Evolutionary conservation across 2,888 invertebrate genomes (phyloP).

Genomic region (Kuschelorhynchus macadamiae): DNA sequence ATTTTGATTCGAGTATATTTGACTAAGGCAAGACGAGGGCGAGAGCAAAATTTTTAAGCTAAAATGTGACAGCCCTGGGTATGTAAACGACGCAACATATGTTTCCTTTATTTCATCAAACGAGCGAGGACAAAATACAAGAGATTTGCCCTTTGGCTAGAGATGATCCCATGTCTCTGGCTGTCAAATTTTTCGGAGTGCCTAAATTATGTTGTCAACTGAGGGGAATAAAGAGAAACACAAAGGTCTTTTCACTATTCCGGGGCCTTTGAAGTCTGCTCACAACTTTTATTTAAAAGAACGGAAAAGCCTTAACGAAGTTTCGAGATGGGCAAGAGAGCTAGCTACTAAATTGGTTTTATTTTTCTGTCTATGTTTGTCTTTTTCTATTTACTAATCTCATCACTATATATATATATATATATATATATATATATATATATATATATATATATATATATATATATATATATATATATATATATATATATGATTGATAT

Average conservation of each 20-base stretch:
- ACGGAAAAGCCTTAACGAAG: conserved; percentile 24
- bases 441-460: no score
- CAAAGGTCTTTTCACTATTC: conserved; percentile 31
- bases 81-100: no score
- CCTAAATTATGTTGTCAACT: conserved; percentile 31
- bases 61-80: conserved; percentile 1
- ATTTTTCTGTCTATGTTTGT: neutral
- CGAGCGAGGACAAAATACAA: neutral
- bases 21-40: no score
- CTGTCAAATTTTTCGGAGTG: conserved; percentile 26
- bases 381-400: no score
- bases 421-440: no score
- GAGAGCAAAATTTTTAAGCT: no score
- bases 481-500: no score
- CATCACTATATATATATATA: no score
- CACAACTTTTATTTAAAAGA: conserved; percentile 29
- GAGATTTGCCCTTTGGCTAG: conserved; percentile 11
- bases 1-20: no score
- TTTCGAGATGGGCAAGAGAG: conserved; percentile 3
- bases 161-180: conserved; percentile 24
- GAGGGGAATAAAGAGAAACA: conserved; percentile 9
- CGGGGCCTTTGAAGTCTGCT: conserved; percentile 24
- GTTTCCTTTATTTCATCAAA: neutral
- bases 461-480: no score
- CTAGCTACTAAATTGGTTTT: neutral